Base-by-base conservation (phyloP, 2,888 invertebrate genomes). In the Oeneis ivallda region DNA sequence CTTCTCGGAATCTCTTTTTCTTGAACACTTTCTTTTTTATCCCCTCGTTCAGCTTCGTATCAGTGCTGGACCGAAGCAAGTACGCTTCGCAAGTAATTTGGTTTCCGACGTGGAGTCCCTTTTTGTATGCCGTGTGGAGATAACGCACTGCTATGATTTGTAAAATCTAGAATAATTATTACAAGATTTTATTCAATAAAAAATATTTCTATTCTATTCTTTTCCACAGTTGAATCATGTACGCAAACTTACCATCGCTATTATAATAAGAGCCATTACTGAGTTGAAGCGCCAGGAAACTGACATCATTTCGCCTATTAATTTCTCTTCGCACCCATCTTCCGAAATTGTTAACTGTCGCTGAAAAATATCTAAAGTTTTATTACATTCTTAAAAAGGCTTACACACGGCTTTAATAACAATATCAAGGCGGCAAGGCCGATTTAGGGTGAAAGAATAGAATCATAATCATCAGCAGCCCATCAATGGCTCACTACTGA, bases 271-370 rank as follows among this genome's bases (percentile, higher is more conserved):
- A 13, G 85, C 81, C 87, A 88, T 91, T 1, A 91, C 91, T 47
- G 85, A 82, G 70, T 88, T 91, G 63, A 92, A 90, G 60, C 85
- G 77, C 90, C 89, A 88, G 0, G 91, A 91, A 0, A 91, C 86
- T 0, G 77, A 74, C 89, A 87, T 89, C 91, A 92, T 92, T 79
- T 92, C 91, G 64, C 72, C 84, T 59, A 91, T 91, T 53, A 92
- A 73, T 71, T 91, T 91, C 70, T 90, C 89, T 74, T 92, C 91
- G 68, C 91, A 92, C 0, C 91, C 91, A n/a, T 79, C 82, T 45
- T 80, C 76, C 83, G 87, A 92, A 72, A 92, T 91, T 10, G 89
- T 91, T 43, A 71, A 56, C 41, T 68, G 67, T 32, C 68, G 58
- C 71, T 71, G 37, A 50, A 53, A 63, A 17, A 59, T 11, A 7